Conservation (phyloP, 2,797 vertebrate species). For the Sebastolobus alascanus region DNA sequence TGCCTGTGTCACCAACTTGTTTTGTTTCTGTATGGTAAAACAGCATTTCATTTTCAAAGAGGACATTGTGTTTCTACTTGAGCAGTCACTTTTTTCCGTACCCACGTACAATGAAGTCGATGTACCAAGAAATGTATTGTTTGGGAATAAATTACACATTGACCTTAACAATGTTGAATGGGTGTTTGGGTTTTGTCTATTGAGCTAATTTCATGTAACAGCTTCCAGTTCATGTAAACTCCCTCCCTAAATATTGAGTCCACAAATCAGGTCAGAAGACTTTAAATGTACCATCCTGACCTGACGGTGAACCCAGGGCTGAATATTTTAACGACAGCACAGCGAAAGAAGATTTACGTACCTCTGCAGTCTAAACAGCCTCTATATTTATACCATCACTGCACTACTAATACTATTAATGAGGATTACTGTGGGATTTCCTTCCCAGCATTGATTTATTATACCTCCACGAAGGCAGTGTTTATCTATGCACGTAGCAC, state of each 20-base stretch:
- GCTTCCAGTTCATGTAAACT: not conserved
- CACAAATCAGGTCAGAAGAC: not conserved
- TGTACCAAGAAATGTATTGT: slow-evolving; percentile 78
- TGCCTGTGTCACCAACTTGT: slow-evolving; percentile 51
- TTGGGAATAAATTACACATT: slow-evolving; percentile 79
- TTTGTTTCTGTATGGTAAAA: slow-evolving; percentile 42
- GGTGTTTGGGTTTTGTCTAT: slow-evolving; percentile 31
- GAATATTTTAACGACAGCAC: slow-evolving; percentile 3
- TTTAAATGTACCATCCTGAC: not conserved
- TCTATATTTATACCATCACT: not conserved
- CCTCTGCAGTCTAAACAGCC: not conserved
- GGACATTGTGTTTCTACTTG: slow-evolving; percentile 64
- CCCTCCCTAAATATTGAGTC: not conserved
- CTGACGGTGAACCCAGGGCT: not conserved
- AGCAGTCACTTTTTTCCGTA: slow-evolving; percentile 70
- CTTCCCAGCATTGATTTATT: slow-evolving; percentile 21
- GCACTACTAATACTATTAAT: slow-evolving; percentile 25
- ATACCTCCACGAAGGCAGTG: slow-evolving; percentile 7
- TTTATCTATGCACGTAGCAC: slow-evolving; percentile 15
- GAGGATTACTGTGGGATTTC: slow-evolving; percentile 39
- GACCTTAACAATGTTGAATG: slow-evolving; percentile 43
- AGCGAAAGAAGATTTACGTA: not conserved
- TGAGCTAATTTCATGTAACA: not conserved
- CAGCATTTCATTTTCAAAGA: slow-evolving; percentile 60
- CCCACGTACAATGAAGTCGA: slow-evolving; percentile 67